These are phyloP conservation scores for Notolepis coatsorum DNA, from an alignment of 2,797 vertebrate genomes.

Conservation along the genomic window DNA sequence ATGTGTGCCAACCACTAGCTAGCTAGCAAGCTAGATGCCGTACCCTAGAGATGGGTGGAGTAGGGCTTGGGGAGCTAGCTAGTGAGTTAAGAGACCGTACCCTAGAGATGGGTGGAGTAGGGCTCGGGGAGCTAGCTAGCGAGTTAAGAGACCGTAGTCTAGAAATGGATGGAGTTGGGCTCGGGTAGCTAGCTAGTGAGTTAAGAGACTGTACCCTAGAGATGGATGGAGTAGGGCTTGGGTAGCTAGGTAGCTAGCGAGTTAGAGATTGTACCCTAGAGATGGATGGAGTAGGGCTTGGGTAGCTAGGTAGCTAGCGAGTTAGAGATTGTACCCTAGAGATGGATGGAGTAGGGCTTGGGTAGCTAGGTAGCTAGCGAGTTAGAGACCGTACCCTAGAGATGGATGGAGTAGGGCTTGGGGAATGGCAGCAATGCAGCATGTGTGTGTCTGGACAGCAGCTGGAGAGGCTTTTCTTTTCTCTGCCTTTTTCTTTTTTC, in stretches of 20 bases:
- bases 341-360: slow-evolving; percentile 81
- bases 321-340: slow-evolving; percentile 83
- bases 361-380: slow-evolving; percentile 74
- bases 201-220: too few relatives aligned
- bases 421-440: slow-evolving; percentile 98
- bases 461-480: slow-evolving; percentile 85
- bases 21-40: slow-evolving; percentile 47
- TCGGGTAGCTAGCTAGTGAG: too few relatives aligned
- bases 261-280: too few relatives aligned
- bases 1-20: slow-evolving; percentile 64
- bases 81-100: too few relatives aligned
- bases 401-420: slow-evolving; percentile 65
- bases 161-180: too few relatives aligned
- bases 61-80: too few relatives aligned
- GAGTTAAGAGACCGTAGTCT: too few relatives aligned
- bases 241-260: too few relatives aligned
- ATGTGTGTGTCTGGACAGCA: slow-evolving; percentile 97
- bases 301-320: slow-evolving; percentile 77
- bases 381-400: slow-evolving; percentile 81
- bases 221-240: too few relatives aligned
- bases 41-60: slow-evolving; percentile 83
- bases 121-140: slow-evolving; percentile 90
- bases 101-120: slow-evolving; percentile 4
- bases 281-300: slow-evolving; percentile 81
- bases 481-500: slow-evolving; percentile 47